Conservation (phyloP, 1,140 invertebrate genomes). For the Aphelinus certus region DNA sequence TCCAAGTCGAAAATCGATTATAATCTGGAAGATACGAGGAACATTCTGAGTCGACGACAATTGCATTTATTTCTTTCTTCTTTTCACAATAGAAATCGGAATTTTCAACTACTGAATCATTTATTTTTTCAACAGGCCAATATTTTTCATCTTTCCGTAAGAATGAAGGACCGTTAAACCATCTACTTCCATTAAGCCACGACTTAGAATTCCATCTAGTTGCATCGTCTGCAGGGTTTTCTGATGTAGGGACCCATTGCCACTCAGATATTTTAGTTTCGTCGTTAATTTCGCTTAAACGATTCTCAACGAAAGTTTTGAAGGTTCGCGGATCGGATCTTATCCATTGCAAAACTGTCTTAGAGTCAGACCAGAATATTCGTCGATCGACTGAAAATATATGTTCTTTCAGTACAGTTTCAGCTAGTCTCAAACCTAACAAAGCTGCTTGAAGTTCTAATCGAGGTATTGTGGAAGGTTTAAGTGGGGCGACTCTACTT, state of each 20-base stretch:
- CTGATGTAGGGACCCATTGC: background rate
- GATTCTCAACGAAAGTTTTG: constrained; percentile 3
- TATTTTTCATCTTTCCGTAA: background rate
- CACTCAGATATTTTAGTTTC: background rate
- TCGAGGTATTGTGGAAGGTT: background rate
- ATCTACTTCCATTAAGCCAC: background rate
- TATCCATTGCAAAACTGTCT: constrained; percentile 4
- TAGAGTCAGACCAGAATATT: constrained; percentile 9
- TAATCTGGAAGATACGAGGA: background rate
- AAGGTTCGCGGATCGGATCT: background rate
- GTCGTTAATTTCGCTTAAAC: background rate
- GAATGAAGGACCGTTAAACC: background rate
- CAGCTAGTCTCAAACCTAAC: background rate
- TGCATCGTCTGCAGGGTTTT: constrained; percentile 7
- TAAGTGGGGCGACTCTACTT: constrained; percentile 14
- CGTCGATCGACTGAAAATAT: background rate
- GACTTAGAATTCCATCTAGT: background rate
- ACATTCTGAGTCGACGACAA: no score
- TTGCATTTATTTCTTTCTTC: no score
- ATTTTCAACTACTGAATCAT: no score
- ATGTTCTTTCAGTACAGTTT: background rate
- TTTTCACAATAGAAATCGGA: no score
- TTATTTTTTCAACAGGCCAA: background rate
- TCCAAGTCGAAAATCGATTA: background rate
- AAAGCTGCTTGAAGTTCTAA: constrained; percentile 14